Conservation (phyloP, 2,113 vertebrate species). For the Peromyscus polionotus region DNA sequence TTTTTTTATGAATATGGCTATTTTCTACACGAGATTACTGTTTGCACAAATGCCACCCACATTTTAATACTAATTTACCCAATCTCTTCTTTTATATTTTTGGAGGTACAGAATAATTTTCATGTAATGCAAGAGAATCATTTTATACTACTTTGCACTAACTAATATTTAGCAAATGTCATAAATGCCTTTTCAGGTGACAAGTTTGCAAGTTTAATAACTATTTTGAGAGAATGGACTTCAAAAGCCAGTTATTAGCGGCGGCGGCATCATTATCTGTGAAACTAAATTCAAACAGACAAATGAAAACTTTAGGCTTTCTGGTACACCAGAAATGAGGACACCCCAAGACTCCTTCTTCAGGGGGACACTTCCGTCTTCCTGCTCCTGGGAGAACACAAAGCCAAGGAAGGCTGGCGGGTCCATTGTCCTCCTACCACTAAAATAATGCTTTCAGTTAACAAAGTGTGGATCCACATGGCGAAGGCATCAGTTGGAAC, state of each 20-base stretch:
- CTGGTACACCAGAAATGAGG: not conserved
- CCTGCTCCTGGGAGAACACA: not conserved
- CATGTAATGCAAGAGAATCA: not conserved
- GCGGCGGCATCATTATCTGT: not conserved
- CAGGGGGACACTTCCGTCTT: not conserved
- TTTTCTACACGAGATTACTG: slow-evolving; percentile 52
- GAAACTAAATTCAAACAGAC: not conserved
- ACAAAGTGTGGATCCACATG: slow-evolving; percentile 52
- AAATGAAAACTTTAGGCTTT: not conserved
- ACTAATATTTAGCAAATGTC: slow-evolving; percentile 6
- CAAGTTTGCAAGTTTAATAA: not conserved
- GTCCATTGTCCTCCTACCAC: not conserved
- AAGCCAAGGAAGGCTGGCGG: not conserved
- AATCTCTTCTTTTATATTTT: slow-evolving; percentile 35
- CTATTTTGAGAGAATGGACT: not conserved
- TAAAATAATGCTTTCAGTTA: slow-evolving; percentile 6
- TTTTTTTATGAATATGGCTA: slow-evolving; percentile 39
- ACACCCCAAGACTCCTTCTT: too few relatives aligned
- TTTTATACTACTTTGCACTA: slow-evolving; percentile 36
- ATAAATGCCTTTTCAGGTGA: not conserved
- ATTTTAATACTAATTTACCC: slow-evolving; percentile 26
- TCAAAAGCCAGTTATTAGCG: not conserved
- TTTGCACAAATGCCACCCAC: not conserved
- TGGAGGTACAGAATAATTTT: slow-evolving; percentile 5
- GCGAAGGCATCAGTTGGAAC: slow-evolving; percentile 33